Percentiles rank a stretch among this genome's conserved stretches.
phyloP scores from a whole-genome alignment of 2,113 vertebrate species.

The Chascanopsetta lugubris region DNA sequence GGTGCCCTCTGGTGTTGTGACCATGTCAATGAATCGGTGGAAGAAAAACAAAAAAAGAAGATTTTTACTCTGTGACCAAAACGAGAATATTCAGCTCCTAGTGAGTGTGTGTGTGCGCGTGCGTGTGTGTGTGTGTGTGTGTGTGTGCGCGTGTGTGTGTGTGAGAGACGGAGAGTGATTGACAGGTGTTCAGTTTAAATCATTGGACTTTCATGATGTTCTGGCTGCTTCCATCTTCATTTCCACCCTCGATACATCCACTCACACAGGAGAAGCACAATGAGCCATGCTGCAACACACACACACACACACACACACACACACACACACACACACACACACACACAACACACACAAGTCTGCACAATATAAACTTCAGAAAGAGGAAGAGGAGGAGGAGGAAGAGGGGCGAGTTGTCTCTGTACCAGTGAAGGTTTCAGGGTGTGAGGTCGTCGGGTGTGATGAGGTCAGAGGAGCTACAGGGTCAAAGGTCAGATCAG shows the following conservation, averaged over 20 bases:
- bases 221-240: constrained; percentile 34
- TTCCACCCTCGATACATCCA: constrained; percentile 1
- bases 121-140: constrained; percentile 29
- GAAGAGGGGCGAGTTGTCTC: not conserved
- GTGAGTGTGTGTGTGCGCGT: constrained; percentile 31
- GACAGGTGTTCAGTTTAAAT: constrained; percentile 3
- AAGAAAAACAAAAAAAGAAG: no score
- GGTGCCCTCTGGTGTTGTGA: constrained; percentile 82
- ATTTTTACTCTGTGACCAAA: constrained; percentile 73
- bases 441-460: not conserved
- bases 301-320: constrained; percentile 17
- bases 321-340: constrained; percentile 22
- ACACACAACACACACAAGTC: constrained; percentile 30
- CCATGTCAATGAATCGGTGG: constrained; percentile 75
- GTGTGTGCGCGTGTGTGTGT: constrained; percentile 30
- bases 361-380: constrained; percentile 38
- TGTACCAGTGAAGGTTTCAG: not conserved
- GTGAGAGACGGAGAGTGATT: not conserved
- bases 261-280: constrained; percentile 2
- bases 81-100: constrained; percentile 65
- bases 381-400: not conserved
- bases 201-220: constrained; percentile 30
- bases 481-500: constrained; percentile 12
- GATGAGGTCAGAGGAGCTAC: not conserved
- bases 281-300: constrained; percentile 9